Percentiles rank a stretch among this genome's conserved stretches.
These are phyloP conservation scores for Sylvietta virens DNA, from an alignment of 2,113 vertebrate species.

Conservation along the genomic window DNA sequence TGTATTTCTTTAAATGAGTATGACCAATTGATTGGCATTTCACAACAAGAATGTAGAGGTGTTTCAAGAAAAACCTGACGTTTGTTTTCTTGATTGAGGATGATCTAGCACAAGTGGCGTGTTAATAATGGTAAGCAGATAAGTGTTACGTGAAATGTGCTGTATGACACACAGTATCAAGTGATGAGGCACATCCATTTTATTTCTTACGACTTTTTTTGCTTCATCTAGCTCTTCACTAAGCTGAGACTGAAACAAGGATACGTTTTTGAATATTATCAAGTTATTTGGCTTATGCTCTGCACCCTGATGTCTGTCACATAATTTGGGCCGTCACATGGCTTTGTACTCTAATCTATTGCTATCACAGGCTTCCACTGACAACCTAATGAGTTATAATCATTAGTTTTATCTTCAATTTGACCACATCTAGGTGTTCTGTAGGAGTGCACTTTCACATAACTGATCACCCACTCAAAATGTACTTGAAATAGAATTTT, in stretches of 20 bases:
- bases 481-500: neutral
- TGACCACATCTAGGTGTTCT: neutral
- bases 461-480: neutral
- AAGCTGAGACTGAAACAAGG: neutral
- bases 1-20: neutral
- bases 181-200: neutral
- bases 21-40: neutral
- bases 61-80: neutral
- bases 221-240: neutral
- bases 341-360: neutral
- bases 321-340: neutral
- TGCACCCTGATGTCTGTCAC: neutral
- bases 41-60: neutral
- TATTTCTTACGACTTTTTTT: neutral
- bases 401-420: neutral
- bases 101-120: neutral
- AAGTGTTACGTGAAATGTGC: neutral
- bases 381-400: neutral
- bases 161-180: neutral
- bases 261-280: neutral
- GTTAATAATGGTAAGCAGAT: neutral
- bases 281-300: neutral
- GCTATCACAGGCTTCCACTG: neutral
- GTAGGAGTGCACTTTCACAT: neutral
- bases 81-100: neutral